Base-by-base conservation (phyloP, 2,113 vertebrate genomes). In the Chiloscyllium plagiosum region DNA sequence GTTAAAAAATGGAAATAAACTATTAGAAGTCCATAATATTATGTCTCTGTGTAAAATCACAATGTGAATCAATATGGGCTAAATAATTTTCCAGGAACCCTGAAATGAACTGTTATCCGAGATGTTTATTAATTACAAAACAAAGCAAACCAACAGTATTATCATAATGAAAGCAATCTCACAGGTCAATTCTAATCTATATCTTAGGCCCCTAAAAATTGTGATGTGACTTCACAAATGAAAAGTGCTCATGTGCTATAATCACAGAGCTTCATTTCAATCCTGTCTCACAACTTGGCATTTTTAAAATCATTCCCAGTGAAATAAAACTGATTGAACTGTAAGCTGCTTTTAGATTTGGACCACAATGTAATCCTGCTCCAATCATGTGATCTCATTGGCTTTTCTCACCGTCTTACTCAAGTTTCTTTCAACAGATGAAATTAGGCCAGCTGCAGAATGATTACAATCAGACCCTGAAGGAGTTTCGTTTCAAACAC, bases 381-480 rank as follows among this genome's bases (percentile, higher is more conserved):
- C 69, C 69, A 72, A 13, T 29, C 68, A 95, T 95, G 94, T 76
- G 94, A 70, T 50, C 66, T 69, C 70, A 47, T 94, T 26, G 52
- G 69, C 24, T 29, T 95, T 52, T 95, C 69, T 72, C 37, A 50
- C 42, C 15, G 47, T 47, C 47, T 50, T 72, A 72, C 94, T 95
- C 89, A 93, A 65, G 61, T 93, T 66, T 66, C 94, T 68, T 72
- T 72, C 42, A 72, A 50, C 69, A 61, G 13, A 90, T 26, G 13
- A 61, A 90, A 61, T 26, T 72, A 47, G 42, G 94, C 20, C 94
- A 95, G 94, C 94, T 95, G 94, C 94, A 76, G 13, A 52, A 17
- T 70, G 94, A 95, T 95, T 95, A 52, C 68, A 47, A 95, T 95
- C 94, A 95, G 94, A 72, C 68, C 94, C 94, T 72, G 68, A 72